Evolutionary conservation across 2,797 vertebrate genomes (phyloP), one percentile per base, ranked within the genome.

Genomic region (Cossypha niveicapilla): DNA sequence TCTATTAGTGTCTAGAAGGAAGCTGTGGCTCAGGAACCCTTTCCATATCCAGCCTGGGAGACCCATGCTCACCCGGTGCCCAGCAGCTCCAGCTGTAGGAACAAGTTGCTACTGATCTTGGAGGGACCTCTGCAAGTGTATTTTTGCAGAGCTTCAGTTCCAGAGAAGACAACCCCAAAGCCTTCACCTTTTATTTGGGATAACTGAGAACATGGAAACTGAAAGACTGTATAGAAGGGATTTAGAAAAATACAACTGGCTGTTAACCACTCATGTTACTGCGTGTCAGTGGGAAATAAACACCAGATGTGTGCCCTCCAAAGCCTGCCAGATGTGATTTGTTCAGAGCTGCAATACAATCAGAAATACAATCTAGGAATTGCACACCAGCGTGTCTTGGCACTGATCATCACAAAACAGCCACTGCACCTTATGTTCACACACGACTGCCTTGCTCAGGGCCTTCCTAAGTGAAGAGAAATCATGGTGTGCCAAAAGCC

Each of bases 51-150:
- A 32, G 23, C 30, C 32, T 60, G 84, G 16, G 41, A 70, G 21
- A 28, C 18, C 19, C 57, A 45, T 1, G 2, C 30, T 56, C 57
- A 34, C 8, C 17, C 18, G 24, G 30, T 35, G 30, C 28, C 6
- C n/a, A 35, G 42, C 30, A 87, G 39, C 27, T 85, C 30, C 39
- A 30, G 45, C 25, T 19, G 42, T 13, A 85, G 35, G 3, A 82
- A 17, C 0, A 0, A 53, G 47, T 5, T 50, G 42, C 10, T 0
- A 2, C 13, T 6, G 27, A 42, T 72, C 21, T 41, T 14, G 9
- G 12, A 44, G 8, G 19, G 3, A 57, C 12, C 14, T 81, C 58
- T 61, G 35, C 42, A 75, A 65, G 44, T 3, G 2, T 2, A 41
- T 32, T 77, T 61, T 63, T 68, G 30, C 15, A 75, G 50, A 89